These are phyloP conservation scores for Zoanthus gigantus DNA, from an alignment of 92 coral and sea anemone genomes.

Conservation along the genomic window DNA sequence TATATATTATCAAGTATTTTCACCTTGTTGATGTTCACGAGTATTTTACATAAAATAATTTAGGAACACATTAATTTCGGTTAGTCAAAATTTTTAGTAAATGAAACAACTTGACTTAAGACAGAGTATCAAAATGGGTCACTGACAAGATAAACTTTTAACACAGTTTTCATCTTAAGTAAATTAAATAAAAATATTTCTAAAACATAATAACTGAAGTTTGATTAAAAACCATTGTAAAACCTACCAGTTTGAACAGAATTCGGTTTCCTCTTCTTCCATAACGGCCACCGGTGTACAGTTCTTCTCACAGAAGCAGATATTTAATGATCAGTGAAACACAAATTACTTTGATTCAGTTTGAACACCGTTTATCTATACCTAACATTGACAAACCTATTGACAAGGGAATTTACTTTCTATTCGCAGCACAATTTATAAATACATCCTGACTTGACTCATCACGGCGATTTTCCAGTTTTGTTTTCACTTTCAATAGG, in stretches of 20 bases:
- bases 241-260: constrained; percentile 39
- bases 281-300: background rate
- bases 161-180: too few relatives aligned
- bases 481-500: constrained; percentile 42
- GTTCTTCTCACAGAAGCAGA: background rate
- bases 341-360: constrained; percentile 1
- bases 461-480: constrained; percentile 19
- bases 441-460: background rate
- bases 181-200: too few relatives aligned
- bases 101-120: too few relatives aligned
- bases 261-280: constrained; percentile 27
- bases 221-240: too few relatives aligned
- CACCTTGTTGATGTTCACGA: too few relatives aligned
- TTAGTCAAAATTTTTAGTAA: too few relatives aligned
- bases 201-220: too few relatives aligned
- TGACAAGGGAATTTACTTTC: constrained; percentile 3
- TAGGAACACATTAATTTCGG: too few relatives aligned
- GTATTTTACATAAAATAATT: too few relatives aligned
- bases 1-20: too few relatives aligned
- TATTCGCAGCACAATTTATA: background rate
- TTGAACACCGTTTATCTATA: background rate
- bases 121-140: too few relatives aligned
- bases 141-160: too few relatives aligned
- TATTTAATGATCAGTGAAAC: background rate
- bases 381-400: background rate